Evolutionary conservation across 2,888 invertebrate genomes (phyloP).

Genomic region (Eupeodes latifasciatus): DNA sequence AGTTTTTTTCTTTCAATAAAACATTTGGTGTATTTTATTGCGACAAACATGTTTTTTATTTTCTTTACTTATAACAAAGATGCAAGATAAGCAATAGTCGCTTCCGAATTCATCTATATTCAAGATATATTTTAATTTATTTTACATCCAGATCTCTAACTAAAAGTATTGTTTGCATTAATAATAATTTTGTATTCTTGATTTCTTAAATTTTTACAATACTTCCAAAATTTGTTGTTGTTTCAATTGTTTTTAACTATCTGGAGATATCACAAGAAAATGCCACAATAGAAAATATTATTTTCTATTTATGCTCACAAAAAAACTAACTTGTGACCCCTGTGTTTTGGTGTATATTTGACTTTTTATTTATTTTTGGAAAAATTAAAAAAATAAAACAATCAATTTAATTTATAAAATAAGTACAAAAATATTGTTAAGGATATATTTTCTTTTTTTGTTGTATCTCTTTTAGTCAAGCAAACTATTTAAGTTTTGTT

Average conservation of each 20-base stretch:
- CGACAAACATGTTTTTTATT: conserved; percentile 61
- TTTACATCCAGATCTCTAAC: neutral
- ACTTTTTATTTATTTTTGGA: conserved; percentile 24
- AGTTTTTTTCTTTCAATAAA: neutral
- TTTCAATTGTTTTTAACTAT: conserved; percentile 25
- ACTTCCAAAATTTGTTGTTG: conserved; percentile 18
- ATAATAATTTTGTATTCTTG: conserved; percentile 16
- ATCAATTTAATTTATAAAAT: neutral
- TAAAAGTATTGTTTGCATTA: conserved; percentile 31
- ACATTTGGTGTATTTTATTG: conserved; percentile 28
- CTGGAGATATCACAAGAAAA: conserved; percentile 57
- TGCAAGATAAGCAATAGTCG: conserved; percentile 49
- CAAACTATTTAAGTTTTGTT: conserved; percentile 5
- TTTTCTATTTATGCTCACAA: conserved; percentile 35
- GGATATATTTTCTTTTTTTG: conserved; percentile 5
- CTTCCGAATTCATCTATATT: conserved; percentile 29
- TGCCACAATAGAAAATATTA: conserved; percentile 29
- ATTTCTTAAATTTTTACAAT: conserved; percentile 12
- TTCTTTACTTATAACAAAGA: conserved; percentile 52
- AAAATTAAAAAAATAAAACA: neutral
- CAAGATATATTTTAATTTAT: conserved; percentile 36
- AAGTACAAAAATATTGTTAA: conserved; percentile 34
- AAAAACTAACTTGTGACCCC: conserved; percentile 24
- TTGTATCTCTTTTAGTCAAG: conserved; percentile 15
- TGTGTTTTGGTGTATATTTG: conserved; percentile 1